phyloP scores from a whole-genome alignment of 2,888 invertebrate genomes.

The Actias luna region DNA sequence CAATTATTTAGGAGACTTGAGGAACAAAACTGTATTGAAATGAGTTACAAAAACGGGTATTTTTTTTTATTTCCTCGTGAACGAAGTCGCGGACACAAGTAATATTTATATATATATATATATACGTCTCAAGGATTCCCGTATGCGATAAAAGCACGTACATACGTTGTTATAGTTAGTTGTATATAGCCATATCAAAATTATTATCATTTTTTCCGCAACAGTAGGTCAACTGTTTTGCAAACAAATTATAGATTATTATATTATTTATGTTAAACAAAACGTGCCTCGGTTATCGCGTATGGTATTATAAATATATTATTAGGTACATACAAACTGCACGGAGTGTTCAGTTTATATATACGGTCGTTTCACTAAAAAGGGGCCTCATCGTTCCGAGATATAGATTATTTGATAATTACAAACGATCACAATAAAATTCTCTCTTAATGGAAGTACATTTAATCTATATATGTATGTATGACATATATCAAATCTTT shows the following conservation, averaged over 20 bases:
- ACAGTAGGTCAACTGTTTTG: slow-evolving; percentile 11
- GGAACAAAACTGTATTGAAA: no score
- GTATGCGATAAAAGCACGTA: slow-evolving; percentile 1
- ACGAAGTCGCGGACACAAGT: no score
- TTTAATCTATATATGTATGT: no score
- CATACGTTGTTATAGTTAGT: not conserved
- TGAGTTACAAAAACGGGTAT: no score
- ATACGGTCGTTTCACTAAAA: not conserved
- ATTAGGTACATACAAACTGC: not conserved
- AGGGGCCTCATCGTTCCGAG: not conserved
- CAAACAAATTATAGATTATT: slow-evolving; percentile 10
- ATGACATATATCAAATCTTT: no score
- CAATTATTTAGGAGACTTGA: no score
- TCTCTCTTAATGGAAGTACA: no score
- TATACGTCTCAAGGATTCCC: not conserved
- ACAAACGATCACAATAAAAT: no score
- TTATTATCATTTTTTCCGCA: slow-evolving; percentile 13
- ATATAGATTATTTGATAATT: no score
- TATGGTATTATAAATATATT: not conserved
- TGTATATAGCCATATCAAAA: not conserved
- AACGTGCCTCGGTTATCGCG: slow-evolving; percentile 4
- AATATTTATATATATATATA: not conserved
- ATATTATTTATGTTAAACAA: slow-evolving; percentile 1
- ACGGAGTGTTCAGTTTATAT: not conserved
- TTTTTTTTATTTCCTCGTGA: no score